These are phyloP conservation scores for Callionymus lyra DNA, from an alignment of 2,113 vertebrate genomes.

Conservation along the genomic window DNA sequence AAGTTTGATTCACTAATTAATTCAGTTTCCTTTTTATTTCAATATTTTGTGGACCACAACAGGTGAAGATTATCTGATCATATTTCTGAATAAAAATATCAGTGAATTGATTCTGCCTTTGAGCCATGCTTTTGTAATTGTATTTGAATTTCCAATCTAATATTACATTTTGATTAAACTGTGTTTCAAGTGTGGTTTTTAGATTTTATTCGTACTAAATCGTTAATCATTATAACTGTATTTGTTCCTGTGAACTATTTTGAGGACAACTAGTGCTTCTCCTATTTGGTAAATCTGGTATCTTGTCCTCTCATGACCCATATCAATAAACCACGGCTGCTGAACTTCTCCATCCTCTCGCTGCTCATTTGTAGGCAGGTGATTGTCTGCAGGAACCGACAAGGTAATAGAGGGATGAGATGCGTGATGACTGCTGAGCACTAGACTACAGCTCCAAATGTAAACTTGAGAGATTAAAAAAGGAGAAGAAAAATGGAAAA, in stretches of 20 bases:
- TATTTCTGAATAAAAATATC: too few species aligned
- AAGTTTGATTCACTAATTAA: too few species aligned
- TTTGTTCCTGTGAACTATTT: neutral
- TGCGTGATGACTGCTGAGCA: conserved; percentile 31
- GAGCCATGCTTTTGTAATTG: neutral
- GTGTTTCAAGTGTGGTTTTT: too few species aligned
- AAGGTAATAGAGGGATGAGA: conserved; percentile 39
- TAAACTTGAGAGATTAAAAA: conserved; percentile 9
- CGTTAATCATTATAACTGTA: too few species aligned
- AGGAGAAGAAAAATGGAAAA: neutral
- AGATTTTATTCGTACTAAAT: too few species aligned
- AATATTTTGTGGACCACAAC: too few species aligned
- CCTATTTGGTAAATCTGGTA: neutral
- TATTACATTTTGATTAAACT: too few species aligned
- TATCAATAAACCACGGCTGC: conserved; percentile 32
- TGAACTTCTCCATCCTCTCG: conserved; percentile 22
- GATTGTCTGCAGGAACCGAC: conserved; percentile 24
- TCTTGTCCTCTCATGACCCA: conserved; percentile 21
- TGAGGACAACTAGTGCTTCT: too few species aligned
- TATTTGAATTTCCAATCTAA: too few species aligned
- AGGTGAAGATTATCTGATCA: too few species aligned
- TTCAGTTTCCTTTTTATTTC: too few species aligned
- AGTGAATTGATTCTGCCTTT: too few species aligned
- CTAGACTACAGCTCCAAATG: conserved; percentile 12
- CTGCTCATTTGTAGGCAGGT: conserved; percentile 48